phyloP scores from a whole-genome alignment of 1,140 invertebrate species.

The Cyclina sinensis region DNA sequence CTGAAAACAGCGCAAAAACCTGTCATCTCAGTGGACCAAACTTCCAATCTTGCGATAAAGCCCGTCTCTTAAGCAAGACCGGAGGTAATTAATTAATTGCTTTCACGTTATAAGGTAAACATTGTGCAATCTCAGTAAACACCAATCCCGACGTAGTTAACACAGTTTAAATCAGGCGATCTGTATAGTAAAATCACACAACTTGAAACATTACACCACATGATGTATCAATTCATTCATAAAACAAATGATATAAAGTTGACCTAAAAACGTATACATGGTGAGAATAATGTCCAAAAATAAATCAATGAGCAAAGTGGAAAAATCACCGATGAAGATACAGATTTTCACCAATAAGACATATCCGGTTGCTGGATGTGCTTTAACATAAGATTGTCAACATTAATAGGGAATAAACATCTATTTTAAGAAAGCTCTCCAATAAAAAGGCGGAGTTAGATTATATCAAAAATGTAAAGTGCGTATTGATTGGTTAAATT shows the following conservation, averaged over 20 bases:
- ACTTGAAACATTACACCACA: too few relatives aligned
- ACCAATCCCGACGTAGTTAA: too few relatives aligned
- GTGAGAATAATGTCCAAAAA: not conserved
- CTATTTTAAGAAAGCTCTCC: not conserved
- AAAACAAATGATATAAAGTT: not conserved
- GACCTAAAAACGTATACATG: not conserved
- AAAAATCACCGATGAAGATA: not conserved
- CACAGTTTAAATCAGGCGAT: too few relatives aligned
- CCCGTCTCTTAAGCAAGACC: too few relatives aligned
- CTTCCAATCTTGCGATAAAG: too few relatives aligned
- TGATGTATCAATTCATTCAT: not conserved
- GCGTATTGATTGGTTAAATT: conserved; percentile 23
- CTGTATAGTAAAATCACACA: too few relatives aligned
- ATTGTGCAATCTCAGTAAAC: too few relatives aligned
- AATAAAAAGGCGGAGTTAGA: not conserved
- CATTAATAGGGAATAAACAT: not conserved
- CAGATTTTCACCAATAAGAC: not conserved
- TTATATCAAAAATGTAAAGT: not conserved
- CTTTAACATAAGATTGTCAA: not conserved
- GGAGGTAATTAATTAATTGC: too few relatives aligned
- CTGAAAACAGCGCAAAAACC: too few relatives aligned
- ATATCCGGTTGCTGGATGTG: conserved; percentile 1
- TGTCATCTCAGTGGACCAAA: too few relatives aligned
- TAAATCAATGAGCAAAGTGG: not conserved
- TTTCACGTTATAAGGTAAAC: too few relatives aligned